Base-by-base conservation (phyloP, 2,888 invertebrate genomes). In the Limnephilus rhombicus region DNA sequence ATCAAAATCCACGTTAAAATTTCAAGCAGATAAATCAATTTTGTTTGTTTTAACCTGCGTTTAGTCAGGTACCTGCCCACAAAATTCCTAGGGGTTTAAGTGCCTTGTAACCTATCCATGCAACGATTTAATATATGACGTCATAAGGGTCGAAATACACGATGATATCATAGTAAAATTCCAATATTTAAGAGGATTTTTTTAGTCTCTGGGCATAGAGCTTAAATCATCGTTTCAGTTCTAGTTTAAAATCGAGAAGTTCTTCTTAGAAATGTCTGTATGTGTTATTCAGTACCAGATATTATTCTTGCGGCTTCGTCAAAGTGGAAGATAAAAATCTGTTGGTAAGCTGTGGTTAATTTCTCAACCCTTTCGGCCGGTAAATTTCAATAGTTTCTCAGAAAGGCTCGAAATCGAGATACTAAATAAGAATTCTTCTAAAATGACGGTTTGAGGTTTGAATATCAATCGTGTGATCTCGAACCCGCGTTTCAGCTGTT, bases 61-160 rank as follows among this genome's bases (percentile, higher is more conserved):
- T 29, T 81, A 81, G n/a, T 81, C n/a, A 82, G 4, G 18, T 31
- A 31, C 82, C 31, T 82, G 29, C 29, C 31, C 29, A 82, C n/a
- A 82, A 82, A 82, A 82, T 82, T 82, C 82, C 82, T 31, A 82
- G 15, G 82, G 82, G 82, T 82, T 12, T 82, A 31, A 82, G 29
- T 68, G 13, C 24, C 18, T 18, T 68, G 53, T 68, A 68, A 68
- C 53, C 18, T 68, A 24, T 24, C 18, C 7, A 68, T 1, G 53
- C 53, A 68, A 68, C 18, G 18, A 68, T 18, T 68, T 68, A 68
- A 68, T 68, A 68, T 68, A 24, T 68, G 53, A 68, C 53, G 5
- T 68, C 53, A 68, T 1, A 24, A 68, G 7, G 53, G 53, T 68
- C 7, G 24, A 68, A 68, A 15, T 18, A 68, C 53, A 68, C 7